Evolutionary conservation across 2,113 vertebrate genomes (phyloP), one percentile per base, ranked within the genome.

Genomic region (Butorides virescens): DNA sequence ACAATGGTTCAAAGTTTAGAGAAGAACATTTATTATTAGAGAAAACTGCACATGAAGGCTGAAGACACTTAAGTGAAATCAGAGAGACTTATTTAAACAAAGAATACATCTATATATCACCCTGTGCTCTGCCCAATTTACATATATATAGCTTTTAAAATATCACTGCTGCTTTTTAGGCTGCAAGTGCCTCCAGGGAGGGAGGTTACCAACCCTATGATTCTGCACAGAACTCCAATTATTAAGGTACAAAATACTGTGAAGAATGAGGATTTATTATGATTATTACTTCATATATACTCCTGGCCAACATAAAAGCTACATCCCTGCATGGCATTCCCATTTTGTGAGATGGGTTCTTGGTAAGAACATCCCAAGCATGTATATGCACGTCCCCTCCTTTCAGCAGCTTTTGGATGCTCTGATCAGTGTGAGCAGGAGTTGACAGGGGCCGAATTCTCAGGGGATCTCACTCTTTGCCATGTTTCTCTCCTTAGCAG

Each of bases 131-230:
- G 86, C 73, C 72, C 44, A 29, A 95, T 94, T 97, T 95, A 89
- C 91, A 94, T 92, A 91, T 67, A 95, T 92, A 97, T 84, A 92
- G 94, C 91, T 91, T 95, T 87, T 82, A 92, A 95, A 95, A 95
- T 71, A 92, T 86, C 95, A 75, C 66, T 14, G 70, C 77, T 71
- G 12, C 80, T 89, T 92, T 62, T 81, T 56, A 87, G 85, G 66
- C 84, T 91, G 29, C 56, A 94, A 87, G 87, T 61, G 94, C 91
- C 93, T 90, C 81, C 73, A 89, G 94, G 93, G 91, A 97, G 70
- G 77, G 92, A 91, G 89, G 91, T 67, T 94, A 89, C 91, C 80
- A 91, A 90, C 44, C 58, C 72, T 34, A 34, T 12, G 70, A 80
- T 91, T 92, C 73, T 39, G 39, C 86, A 94, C n/a, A 89, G 52